Conservation (phyloP, 2,797 vertebrate genomes). For the Paguma larvata region DNA sequence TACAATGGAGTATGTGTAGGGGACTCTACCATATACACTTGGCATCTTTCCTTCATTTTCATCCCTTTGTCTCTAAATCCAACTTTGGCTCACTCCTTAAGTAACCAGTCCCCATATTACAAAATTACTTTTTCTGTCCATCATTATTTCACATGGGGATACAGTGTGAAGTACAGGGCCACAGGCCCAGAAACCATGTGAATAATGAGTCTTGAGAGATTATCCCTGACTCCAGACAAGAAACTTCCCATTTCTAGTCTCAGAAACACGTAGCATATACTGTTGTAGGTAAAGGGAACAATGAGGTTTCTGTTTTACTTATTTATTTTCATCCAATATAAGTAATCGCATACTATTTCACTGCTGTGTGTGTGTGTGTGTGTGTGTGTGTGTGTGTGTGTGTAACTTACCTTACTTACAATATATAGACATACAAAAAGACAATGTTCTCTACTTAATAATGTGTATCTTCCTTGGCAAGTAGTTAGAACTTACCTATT, state of each 20-base stretch:
- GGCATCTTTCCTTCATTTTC: neutral
- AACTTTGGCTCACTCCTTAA: neutral
- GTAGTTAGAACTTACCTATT: neutral
- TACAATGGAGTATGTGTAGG: rapidly evolving
- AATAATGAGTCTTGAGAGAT: neutral
- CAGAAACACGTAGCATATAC: neutral
- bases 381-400: neutral
- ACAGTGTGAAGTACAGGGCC: neutral
- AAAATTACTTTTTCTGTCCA: neutral
- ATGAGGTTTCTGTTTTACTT: neutral
- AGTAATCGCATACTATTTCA: neutral
- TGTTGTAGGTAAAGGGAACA: neutral
- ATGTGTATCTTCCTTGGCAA: neutral
- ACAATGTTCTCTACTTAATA: neutral
- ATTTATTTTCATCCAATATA: neutral
- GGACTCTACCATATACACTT: rapidly evolving
- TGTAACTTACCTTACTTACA: neutral
- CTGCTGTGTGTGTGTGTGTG: neutral
- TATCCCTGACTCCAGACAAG: neutral
- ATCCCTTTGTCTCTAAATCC: neutral
- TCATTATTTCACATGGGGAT: neutral
- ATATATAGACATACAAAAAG: neutral
- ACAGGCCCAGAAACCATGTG: neutral
- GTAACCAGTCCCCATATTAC: neutral
- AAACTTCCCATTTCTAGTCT: neutral